A percentile compares a stretch with the other conserved stretches of the same genome.
phyloP scores from a whole-genome alignment of 2,888 invertebrate species.

The Muschampia plurimacula region DNA sequence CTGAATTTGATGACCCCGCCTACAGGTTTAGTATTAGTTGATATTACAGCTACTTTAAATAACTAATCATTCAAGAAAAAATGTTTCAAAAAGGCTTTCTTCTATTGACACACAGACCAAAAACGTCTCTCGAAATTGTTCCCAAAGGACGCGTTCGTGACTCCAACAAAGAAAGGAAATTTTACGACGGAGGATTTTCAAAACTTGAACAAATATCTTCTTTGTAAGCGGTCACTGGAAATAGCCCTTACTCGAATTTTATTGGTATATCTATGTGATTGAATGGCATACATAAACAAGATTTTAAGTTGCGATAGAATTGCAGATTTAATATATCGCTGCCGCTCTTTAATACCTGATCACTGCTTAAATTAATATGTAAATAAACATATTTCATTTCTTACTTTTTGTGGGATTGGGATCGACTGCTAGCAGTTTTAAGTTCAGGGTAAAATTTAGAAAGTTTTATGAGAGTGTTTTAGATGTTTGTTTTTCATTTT shows the following conservation, averaged over 20 bases:
- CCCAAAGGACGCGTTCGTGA: slow-evolving; percentile 64
- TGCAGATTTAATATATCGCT: too few relatives aligned
- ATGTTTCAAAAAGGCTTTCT: not conserved
- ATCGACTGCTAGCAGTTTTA: too few relatives aligned
- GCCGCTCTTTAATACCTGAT: too few relatives aligned
- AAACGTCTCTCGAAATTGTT: slow-evolving; percentile 42
- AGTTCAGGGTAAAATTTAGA: too few relatives aligned
- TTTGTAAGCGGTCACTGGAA: slow-evolving; percentile 35
- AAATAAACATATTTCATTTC: too few relatives aligned
- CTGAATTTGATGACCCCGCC: too few relatives aligned
- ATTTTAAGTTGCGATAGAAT: not conserved
- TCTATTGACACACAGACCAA: slow-evolving; percentile 9
- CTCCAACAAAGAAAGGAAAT: slow-evolving; percentile 68
- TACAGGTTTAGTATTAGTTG: too few relatives aligned
- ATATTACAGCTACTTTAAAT: not conserved
- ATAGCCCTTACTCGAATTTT: slow-evolving; percentile 13
- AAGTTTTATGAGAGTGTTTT: too few relatives aligned
- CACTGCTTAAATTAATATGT: too few relatives aligned
- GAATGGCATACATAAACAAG: slow-evolving; percentile 6
- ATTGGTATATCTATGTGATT: slow-evolving; percentile 34
- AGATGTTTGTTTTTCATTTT: too few relatives aligned
- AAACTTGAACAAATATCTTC: slow-evolving; percentile 47
- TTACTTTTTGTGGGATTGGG: too few relatives aligned
- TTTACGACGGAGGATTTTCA: slow-evolving; percentile 65
- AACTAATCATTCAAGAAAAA: not conserved